A percentile compares a stretch with the other conserved stretches of the same genome.
phyloP scores from a whole-genome alignment of 2,888 invertebrate species.

The Alentia gelatinosa region DNA sequence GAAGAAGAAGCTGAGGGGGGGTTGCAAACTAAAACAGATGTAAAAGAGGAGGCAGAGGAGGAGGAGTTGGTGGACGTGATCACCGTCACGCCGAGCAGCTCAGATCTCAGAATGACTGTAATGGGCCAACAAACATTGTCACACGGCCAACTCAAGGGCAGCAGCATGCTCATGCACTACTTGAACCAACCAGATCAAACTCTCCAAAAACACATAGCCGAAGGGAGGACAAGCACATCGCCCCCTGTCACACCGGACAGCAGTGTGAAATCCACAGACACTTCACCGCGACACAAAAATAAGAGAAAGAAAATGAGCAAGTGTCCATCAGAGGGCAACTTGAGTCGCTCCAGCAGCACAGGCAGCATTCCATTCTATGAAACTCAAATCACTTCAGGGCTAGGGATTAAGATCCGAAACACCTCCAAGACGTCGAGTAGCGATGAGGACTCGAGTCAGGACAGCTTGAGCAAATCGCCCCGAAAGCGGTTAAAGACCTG shows the following conservation, averaged over 20 bases:
- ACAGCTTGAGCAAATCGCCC: neutral
- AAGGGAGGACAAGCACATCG: neutral
- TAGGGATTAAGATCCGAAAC: conserved; percentile 47
- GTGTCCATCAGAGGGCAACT: neutral
- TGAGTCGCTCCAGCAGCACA: neutral
- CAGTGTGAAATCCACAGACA: neutral
- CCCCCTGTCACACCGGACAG: no score
- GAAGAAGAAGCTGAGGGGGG: neutral
- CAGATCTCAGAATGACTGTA: neutral
- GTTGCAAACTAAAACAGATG: neutral
- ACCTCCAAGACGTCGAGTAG: conserved; percentile 39
- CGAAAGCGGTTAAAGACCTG: neutral
- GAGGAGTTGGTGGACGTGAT: neutral
- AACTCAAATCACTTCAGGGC: conserved; percentile 28
- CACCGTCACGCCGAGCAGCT: neutral
- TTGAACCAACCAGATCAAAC: neutral
- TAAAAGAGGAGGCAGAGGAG: neutral
- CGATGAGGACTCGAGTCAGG: neutral
- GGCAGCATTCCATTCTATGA: conserved; percentile 28
- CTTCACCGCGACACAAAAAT: neutral
- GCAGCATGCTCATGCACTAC: conserved; percentile 26
- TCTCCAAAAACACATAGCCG: neutral
- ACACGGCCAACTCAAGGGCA: neutral
- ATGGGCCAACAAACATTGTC: neutral
- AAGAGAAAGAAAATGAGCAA: conserved; percentile 24